phyloP scores from a whole-genome alignment of 2,113 vertebrate species.

The Notothenia rossii region DNA sequence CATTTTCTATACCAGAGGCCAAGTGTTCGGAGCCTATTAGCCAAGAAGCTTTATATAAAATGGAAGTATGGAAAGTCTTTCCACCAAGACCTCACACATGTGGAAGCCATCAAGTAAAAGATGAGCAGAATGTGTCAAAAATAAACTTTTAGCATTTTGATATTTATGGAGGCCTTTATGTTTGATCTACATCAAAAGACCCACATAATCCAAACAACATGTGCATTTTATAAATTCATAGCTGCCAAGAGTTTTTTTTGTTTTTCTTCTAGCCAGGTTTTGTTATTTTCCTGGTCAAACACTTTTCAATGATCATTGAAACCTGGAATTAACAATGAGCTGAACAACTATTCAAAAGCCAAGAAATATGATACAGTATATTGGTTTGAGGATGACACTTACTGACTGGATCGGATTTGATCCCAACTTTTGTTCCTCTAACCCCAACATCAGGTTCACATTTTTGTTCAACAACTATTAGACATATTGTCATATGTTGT shows the following conservation, averaged over 20 bases:
- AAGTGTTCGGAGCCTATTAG: slow-evolving; percentile 42
- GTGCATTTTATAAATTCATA: slow-evolving; percentile 57
- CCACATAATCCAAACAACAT: slow-evolving; percentile 73
- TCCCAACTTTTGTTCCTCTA: not conserved
- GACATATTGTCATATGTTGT: not conserved
- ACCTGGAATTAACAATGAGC: slow-evolving; percentile 51
- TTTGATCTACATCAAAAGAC: slow-evolving; percentile 71
- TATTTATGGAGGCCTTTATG: slow-evolving; percentile 73
- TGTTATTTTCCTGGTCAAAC: slow-evolving; percentile 58
- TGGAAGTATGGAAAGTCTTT: slow-evolving; percentile 55
- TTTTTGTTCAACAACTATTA: not conserved
- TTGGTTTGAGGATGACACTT: not conserved
- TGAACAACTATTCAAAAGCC: not conserved
- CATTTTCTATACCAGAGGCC: slow-evolving; percentile 44
- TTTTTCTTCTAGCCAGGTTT: slow-evolving; percentile 34
- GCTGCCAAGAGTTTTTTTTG: slow-evolving; percentile 23
- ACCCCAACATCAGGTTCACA: not conserved
- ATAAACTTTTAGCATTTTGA: slow-evolving; percentile 69
- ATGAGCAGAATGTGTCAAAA: slow-evolving; percentile 81
- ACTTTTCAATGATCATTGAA: slow-evolving; percentile 53
- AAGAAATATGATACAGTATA: not conserved
- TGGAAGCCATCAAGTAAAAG: slow-evolving; percentile 80
- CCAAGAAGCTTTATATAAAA: slow-evolving; percentile 47
- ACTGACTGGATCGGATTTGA: not conserved
- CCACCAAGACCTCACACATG: slow-evolving; percentile 72